phyloP scores from a whole-genome alignment of 2,888 invertebrate genomes.

The Dicyrtomina minuta region DNA sequence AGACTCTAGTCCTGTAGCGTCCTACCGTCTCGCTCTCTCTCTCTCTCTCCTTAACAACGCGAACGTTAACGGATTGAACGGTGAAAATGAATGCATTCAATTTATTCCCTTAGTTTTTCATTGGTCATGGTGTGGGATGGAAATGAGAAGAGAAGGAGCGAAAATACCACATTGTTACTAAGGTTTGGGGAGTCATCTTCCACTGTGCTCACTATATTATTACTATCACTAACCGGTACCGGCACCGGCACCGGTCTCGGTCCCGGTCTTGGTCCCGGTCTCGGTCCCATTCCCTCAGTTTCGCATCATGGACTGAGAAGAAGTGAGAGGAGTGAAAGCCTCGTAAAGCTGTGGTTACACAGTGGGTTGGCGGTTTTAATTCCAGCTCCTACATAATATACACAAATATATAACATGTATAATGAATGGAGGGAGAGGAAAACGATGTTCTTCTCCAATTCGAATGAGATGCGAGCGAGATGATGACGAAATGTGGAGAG shows the following conservation, averaged over 20 bases:
- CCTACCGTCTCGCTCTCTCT: too few relatives aligned
- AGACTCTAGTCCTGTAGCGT: neutral
- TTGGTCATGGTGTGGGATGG: conserved; percentile 3
- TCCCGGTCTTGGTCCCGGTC: too few relatives aligned
- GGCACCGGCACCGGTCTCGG: too few relatives aligned
- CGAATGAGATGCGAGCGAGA: neutral
- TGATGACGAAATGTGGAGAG: conserved; percentile 1
- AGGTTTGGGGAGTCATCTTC: conserved; percentile 16
- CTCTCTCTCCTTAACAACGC: too few relatives aligned
- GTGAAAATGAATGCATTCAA: conserved; percentile 25
- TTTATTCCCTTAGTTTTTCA: conserved; percentile 22
- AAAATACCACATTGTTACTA: conserved; percentile 18
- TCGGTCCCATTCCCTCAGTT: neutral
- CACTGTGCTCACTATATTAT: conserved; percentile 6
- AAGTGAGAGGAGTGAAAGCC: neutral
- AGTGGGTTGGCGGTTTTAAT: conserved; percentile 29
- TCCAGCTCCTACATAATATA: conserved; percentile 22
- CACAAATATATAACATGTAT: conserved; percentile 25
- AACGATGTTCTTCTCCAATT: too few relatives aligned
- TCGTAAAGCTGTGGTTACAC: conserved; percentile 27
- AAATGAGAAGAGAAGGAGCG: neutral
- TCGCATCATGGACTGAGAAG: too few relatives aligned
- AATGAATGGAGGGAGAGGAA: conserved; percentile 17
- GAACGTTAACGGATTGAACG: neutral
- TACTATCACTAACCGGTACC: neutral